Conservation (phyloP, 2,888 invertebrate genomes). For the Eupeodes latifasciatus region DNA sequence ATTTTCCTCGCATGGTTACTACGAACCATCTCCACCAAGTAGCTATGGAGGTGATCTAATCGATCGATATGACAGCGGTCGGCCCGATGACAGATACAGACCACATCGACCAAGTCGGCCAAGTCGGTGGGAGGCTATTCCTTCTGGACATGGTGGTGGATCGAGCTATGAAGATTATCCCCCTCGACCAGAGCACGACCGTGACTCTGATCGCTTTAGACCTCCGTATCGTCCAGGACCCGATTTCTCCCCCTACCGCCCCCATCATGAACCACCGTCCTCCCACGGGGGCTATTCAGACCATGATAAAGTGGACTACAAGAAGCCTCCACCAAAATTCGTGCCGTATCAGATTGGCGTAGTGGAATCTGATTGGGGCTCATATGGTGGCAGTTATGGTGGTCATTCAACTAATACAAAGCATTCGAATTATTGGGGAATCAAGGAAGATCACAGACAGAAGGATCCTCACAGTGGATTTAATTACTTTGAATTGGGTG, state of each 20-base stretch:
- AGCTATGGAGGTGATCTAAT: conserved; percentile 81
- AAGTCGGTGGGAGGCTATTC: conserved; percentile 82
- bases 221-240: conserved; percentile 81
- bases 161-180: conserved; percentile 81
- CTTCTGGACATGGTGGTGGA: conserved; percentile 80
- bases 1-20: conserved; percentile 82
- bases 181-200: conserved; percentile 79
- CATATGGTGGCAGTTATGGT: conserved; percentile 87
- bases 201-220: conserved; percentile 79
- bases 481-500: conserved; percentile 84
- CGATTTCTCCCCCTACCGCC: conserved; percentile 81
- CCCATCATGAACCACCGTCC: conserved; percentile 78
- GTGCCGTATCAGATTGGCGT: conserved; percentile 86
- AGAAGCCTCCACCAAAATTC: conserved; percentile 82
- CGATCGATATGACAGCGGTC: conserved; percentile 82
- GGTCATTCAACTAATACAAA: conserved; percentile 82
- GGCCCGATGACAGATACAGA: conserved; percentile 79
- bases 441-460: conserved; percentile 83
- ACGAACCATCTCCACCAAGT: conserved; percentile 81
- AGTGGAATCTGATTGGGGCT: conserved; percentile 86
- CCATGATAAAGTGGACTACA: conserved; percentile 79
- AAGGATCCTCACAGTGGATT: conserved; percentile 82
- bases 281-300: conserved; percentile 81
- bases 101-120: conserved; percentile 78
- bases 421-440: conserved; percentile 85